Evolutionary conservation across 1,140 invertebrate species (phyloP), one percentile per base, ranked within the genome.

Genomic region (Zaprionus gabonicus): DNA sequence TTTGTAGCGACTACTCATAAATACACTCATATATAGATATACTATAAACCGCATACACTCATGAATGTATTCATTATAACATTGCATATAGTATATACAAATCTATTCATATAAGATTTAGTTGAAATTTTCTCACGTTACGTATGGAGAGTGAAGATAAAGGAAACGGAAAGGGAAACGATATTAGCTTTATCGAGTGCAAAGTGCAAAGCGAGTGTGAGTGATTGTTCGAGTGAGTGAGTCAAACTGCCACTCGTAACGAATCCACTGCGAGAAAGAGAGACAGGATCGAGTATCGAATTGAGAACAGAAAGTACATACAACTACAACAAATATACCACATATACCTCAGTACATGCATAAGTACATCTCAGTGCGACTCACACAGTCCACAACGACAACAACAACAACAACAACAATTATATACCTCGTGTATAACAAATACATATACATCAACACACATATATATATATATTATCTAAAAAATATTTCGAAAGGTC

Each of bases 281-380:
- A 46, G 60, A 64, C 55, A 53, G 67, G 81, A 68, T 68, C 63
- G 78, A 84, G 74, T 74, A 81, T 59, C 60, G 71, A 84, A 88
- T 81, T 81, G 85, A 79, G 81, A 85, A 88, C 85, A 83, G 85
- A 79, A 81, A 90, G 85, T 90, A 90, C 85, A 90, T 90, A 88
- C 84, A 88, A 84, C 68, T 68, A 76, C 78, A 86, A 87, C 84
- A 87, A 87, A 84, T 90, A 90, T 90, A 90, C 85, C 85, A 90
- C 85, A 90, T 90, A 90, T 90, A 90, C 85, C 85, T 90, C 85
- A 90, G 85, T 90, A 90, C 85, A 90, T 90, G 76, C 72, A 90
- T 90, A 90, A 90, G 85, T 90, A 90, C 81, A 72, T 78, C 68
- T 71, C 71, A 53, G 71, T 63, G 63, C 34, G 53, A 49, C 67